These are phyloP conservation scores for Trachelus tabidus DNA, from an alignment of 2,888 invertebrate species.

Conservation along the genomic window DNA sequence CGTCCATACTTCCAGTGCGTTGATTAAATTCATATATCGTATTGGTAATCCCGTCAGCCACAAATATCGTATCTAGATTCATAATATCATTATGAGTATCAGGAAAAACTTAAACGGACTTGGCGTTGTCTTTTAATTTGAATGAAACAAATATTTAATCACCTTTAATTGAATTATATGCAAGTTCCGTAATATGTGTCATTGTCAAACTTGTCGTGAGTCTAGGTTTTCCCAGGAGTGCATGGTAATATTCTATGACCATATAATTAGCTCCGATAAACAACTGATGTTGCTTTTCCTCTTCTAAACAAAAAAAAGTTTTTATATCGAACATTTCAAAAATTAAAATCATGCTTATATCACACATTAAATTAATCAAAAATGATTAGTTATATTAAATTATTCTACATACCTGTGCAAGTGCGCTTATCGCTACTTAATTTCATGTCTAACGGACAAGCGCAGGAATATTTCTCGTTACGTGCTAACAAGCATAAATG, in stretches of 20 bases:
- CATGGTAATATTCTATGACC: slow-evolving; percentile 74
- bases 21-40: slow-evolving; percentile 41
- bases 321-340: neutral
- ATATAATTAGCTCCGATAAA: slow-evolving; percentile 69
- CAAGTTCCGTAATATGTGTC: slow-evolving; percentile 74
- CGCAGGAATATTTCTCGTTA: slow-evolving; percentile 72
- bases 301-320: slow-evolving; percentile 49
- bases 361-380: neutral
- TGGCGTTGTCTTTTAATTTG: neutral
- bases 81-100: neutral
- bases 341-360: slow-evolving; percentile 1
- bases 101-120: neutral
- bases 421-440: slow-evolving; percentile 69
- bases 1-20: slow-evolving; percentile 26
- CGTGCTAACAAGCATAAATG: slow-evolving; percentile 82
- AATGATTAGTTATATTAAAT: slow-evolving; percentile 10
- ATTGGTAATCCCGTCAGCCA: slow-evolving; percentile 39
- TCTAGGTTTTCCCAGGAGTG: slow-evolving; percentile 75
- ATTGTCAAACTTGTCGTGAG: slow-evolving; percentile 59
- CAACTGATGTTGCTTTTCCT: slow-evolving; percentile 67
- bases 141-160: slow-evolving; percentile 42
- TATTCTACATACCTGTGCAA: slow-evolving; percentile 68
- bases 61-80: slow-evolving; percentile 40
- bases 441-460: slow-evolving; percentile 80
- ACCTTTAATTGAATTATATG: slow-evolving; percentile 73